Base-by-base conservation (phyloP, 2,888 invertebrate genomes). In the Scelioninae gen. 1 region DNA sequence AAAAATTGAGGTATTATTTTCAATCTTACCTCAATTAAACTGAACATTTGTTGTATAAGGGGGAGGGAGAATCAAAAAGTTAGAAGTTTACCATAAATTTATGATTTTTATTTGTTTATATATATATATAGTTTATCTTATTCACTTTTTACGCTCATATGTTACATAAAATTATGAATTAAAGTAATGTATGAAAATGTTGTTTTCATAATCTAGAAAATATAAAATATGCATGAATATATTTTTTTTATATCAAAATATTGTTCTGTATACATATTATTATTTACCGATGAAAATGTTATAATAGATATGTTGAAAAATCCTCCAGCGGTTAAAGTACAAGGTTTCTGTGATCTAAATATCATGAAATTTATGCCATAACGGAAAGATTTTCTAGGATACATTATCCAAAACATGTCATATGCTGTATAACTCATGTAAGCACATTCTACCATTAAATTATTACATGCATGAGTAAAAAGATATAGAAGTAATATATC, bases 401-500 rank as follows among this genome's bases (percentile, higher is more conserved):
- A 63, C 31, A 49, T 16, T 5, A 49, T 49, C 63, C 63, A 63
- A 11, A 63, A 49, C 49, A 40, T 49, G 16, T 49, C 23, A 16
- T 63, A 63, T 10, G 49, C 34, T 32, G 63, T 13, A 49, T 63
- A 1, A 13, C 31, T 31, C 6, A 60, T 29, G 2, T n/a, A n/a
- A 40, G n/a, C n/a, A 29, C 15, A 2, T 43, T 60, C 60, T 7
- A 23, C n/a, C 23, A 43, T 40, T 23, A 60, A n/a, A 7, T 16
- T 7, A 6, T 60, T 11, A 43, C 43, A 60, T 5, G 43, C 23
- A 7, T 60, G n/a, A 23, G 60, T 43, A 5, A 29, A 10, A n/a
- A 10, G 43, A 29, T 13, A 34, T n/a, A 60, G 4, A 15, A 11
- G 60, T 10, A 60, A 9, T 1, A 40, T 7, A 32, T 43, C 23